Base-by-base conservation (phyloP, 2,888 invertebrate species). In the Lottia scabra region DNA sequence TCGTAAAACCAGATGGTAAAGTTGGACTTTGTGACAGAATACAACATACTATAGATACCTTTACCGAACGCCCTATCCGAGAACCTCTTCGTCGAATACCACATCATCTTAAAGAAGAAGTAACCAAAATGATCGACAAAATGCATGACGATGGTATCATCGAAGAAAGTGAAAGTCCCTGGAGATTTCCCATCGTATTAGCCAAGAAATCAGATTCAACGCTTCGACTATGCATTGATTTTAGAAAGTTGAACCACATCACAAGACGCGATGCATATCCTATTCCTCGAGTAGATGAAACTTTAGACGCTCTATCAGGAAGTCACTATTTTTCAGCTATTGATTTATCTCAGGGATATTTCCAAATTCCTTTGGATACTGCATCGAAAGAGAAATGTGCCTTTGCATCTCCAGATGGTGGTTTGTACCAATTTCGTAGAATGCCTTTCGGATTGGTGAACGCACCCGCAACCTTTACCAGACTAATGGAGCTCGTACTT, bases 41-140 rank as follows among this genome's bases (percentile, higher is more conserved):
- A n/a, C 48, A 48, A 13, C n/a, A 48, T n/a, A 48, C 48, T 16
- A 8, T 48, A 16, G 13, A 48, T 6, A 48, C 48, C 0, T 48
- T 48, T 19, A 48, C 48, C 0, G 56, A 56, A 3, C 19, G 56
- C 10, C n/a, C n/a, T 13, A n/a, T 56, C 19, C 8, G 19, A n/a
- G 56, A 56, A n/a, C n/a, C 56, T 1, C 56, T 56, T 56, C 56
- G 56, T 56, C 56, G 56, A n/a, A 56, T 56, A 19, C 56, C 56
- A 19, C 19, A 48, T 48, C 48, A 48, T 48, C 48, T 48, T 8
- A n/a, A 56, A 23, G 19, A 1, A 3, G 19, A 56, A n/a, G 56
- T 56, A 12, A n/a, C 56, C 8, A n/a, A 56, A 56, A 56, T 56
- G 19, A 56, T 56, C 56, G 56, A 56, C 30, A 23, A 19, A 19